Evolutionary conservation across 35 echinoderm and acorn worm genomes (phyloP), one percentile per base, ranked within the genome.

Genomic region (Apostichopus parvimensis): DNA sequence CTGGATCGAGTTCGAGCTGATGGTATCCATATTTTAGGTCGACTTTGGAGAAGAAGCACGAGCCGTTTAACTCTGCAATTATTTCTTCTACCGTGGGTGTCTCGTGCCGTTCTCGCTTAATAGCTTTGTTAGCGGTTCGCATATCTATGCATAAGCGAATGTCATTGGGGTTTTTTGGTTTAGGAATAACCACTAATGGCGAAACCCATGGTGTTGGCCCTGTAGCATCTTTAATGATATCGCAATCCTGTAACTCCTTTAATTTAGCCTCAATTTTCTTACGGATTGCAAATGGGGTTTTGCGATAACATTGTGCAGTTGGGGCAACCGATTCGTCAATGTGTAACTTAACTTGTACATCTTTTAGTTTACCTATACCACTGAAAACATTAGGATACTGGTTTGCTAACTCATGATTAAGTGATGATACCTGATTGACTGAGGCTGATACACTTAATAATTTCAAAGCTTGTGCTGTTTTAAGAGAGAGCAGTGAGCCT

Each of bases 11-110:
- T 90, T 94, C 93, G 17, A 97, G 26, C 68, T 97, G 95, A 77
- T 97, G 93, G 57, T 97, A 97, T 20, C 90, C 87, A 58, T 55
- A 94, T 61, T 93, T 89, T 11, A 97, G 81, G 73, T 94, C 91
- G 23, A 97, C 52, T 71, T 97, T 94, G n/a, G 91, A 90, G 59
- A 97, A 94, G 3, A 92, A 70, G 9, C n/a, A 34, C 1, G 90
- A 92, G 56, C 86, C 86, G 88, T 94, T 97, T 0, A 97, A 54
- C 68, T 97, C 86, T 79, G 89, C 65, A 6, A 92, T 94, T 8
- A 97, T 14, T 80, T 97, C 95, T 85, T 94, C 90, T 15, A 92
- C 85, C 7, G 91, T 94, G 25, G 95, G 93, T 55, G 77, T 92
- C 14, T 73, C 57, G 34, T 94, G 92, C 53, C 79, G 88, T 58